Conservation (phyloP, 2,797 vertebrate species). For the Cyclopterus lumpus region DNA sequence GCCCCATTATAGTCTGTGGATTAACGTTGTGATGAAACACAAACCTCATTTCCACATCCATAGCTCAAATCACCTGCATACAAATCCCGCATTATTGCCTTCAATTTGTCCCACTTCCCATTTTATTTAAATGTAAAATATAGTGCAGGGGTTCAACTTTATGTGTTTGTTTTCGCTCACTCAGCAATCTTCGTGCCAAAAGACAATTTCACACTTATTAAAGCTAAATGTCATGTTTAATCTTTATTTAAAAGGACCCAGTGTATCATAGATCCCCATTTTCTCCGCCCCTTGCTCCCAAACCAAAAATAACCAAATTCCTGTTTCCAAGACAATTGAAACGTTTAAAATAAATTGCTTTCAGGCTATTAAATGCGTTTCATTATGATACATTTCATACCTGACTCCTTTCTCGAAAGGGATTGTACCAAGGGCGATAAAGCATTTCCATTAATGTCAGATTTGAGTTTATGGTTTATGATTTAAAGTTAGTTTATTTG, state of each 20-base stretch:
- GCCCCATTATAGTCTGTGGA: constrained; percentile 54
- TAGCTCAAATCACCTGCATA: constrained; percentile 47
- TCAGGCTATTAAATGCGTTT: neutral
- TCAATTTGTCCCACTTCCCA: neutral
- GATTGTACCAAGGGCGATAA: neutral
- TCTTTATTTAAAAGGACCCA: neutral
- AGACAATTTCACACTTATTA: neutral
- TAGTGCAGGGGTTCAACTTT: neutral
- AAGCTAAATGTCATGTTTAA: neutral
- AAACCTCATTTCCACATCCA: constrained; percentile 58
- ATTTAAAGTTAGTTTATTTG: neutral
- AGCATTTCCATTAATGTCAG: neutral
- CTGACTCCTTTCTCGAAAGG: neutral
- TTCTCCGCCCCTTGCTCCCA: neutral
- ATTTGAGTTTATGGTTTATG: neutral
- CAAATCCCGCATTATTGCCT: constrained; percentile 37
- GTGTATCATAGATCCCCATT: neutral
- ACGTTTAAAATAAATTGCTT: neutral
- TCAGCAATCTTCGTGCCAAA: neutral
- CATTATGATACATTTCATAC: neutral
- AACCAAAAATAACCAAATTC: neutral
- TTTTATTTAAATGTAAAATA: neutral
- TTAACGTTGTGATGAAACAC: constrained; percentile 64
- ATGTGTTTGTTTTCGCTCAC: neutral
- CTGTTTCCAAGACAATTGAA: neutral